Evolutionary conservation across 2,113 vertebrate species (phyloP).

Genomic region (Strigops habroptila): DNA sequence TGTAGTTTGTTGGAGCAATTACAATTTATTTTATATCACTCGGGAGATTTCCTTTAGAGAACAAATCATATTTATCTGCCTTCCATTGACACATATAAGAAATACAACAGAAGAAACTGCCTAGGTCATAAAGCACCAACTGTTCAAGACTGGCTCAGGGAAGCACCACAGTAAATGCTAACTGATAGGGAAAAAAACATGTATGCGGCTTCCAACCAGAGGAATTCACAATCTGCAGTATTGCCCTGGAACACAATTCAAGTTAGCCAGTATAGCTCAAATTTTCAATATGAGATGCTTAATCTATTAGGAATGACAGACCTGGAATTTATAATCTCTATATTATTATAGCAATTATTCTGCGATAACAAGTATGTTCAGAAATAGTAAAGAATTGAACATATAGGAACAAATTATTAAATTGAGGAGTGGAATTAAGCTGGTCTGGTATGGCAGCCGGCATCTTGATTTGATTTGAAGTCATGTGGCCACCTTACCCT

Average conservation of each 20-base stretch:
- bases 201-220: not conserved
- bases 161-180: constrained; percentile 4
- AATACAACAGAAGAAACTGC: constrained; percentile 11
- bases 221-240: not conserved
- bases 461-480: not conserved
- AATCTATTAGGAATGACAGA: not conserved
- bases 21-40: not conserved
- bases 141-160: constrained; percentile 12
- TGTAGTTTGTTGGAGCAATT: not conserved
- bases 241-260: not conserved
- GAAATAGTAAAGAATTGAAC: not conserved
- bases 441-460: not conserved
- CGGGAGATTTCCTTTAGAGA: not conserved
- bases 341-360: not conserved
- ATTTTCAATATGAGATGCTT: not conserved
- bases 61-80: not conserved
- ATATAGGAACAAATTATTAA: not conserved
- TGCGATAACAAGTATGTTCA: not conserved
- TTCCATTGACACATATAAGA: not conserved
- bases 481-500: not conserved
- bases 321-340: not conserved
- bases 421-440: not conserved
- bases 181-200: not conserved
- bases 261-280: not conserved
- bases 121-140: constrained; percentile 21